Percentiles rank a stretch among this genome's conserved stretches.
Conservation (phyloP, 1,140 invertebrate genomes). For the Drosophila seguyi region DNA sequence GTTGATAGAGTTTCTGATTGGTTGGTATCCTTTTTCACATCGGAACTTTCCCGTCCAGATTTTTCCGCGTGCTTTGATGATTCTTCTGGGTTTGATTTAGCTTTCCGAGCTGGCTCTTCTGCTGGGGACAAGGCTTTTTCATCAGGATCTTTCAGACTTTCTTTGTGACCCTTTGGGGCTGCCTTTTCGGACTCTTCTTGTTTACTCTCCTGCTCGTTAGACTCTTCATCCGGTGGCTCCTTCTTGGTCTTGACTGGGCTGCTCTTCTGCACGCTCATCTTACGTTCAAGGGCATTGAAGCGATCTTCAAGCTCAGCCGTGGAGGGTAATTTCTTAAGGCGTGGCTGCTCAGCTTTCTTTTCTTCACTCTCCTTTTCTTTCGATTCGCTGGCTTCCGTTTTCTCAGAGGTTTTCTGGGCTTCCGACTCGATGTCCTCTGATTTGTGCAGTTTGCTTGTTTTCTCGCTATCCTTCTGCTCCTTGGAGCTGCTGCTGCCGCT, state of each 20-base stretch:
- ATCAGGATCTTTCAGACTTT: not conserved
- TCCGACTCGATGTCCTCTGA: conserved; percentile 34
- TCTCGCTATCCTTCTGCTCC: conserved; percentile 39
- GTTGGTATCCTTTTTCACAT: not conserved
- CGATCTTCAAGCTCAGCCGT: conserved; percentile 79
- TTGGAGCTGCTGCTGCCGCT: conserved; percentile 17
- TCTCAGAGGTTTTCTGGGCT: conserved; percentile 16
- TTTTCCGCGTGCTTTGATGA: conserved; percentile 1
- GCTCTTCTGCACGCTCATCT: conserved; percentile 67
- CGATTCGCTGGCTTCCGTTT: conserved; percentile 21
- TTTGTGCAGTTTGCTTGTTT: conserved; percentile 35
- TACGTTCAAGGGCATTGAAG: conserved; percentile 74
- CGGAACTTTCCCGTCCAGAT: not conserved
- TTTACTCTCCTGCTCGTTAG: not conserved
- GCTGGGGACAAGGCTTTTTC: not conserved
- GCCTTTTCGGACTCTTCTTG: conserved; percentile 2
- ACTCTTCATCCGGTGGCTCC: conserved; percentile 67
- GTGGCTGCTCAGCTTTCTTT: conserved; percentile 28
- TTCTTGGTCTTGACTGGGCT: conserved; percentile 68
- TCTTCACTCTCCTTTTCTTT: conserved; percentile 5
- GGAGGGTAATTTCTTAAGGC: conserved; percentile 73
- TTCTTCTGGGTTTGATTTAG: not conserved
- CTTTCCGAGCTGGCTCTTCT: not conserved
- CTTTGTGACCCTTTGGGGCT: not conserved
- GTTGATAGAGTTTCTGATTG: not conserved